Evolutionary conservation across 1,140 invertebrate species (phyloP).

Genomic region (Vollenhovia emeryi): DNA sequence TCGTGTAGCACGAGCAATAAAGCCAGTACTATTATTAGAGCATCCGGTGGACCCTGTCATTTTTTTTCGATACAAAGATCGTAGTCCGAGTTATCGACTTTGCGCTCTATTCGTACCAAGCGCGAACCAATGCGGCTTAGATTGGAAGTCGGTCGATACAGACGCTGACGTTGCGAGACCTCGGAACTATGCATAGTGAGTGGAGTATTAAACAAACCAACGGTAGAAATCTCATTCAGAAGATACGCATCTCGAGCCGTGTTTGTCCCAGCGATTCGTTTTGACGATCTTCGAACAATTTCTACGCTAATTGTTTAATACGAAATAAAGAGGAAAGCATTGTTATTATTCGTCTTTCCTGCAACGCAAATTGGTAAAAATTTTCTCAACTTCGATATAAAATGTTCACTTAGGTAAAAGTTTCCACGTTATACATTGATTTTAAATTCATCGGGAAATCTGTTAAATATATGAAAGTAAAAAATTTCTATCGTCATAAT

Average conservation of each 20-base stretch:
- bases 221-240: conserved; percentile 23
- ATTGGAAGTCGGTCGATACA: conserved; percentile 53
- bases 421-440: background rate
- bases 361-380: background rate
- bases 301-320: conserved; percentile 10
- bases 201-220: conserved; percentile 16
- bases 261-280: conserved; percentile 31
- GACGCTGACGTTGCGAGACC: conserved; percentile 24
- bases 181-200: conserved; percentile 35
- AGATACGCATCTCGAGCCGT: background rate
- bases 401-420: background rate
- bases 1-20: conserved; percentile 61
- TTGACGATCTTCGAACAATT: conserved; percentile 17
- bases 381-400: background rate
- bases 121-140: conserved; percentile 19
- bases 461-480: conserved; percentile 6
- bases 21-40: conserved; percentile 66
- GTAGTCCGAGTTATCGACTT: conserved; percentile 42
- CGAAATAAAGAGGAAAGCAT: no score
- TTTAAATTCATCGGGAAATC: background rate
- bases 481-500: background rate
- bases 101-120: conserved; percentile 20
- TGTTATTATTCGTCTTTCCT: background rate
- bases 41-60: conserved; percentile 40
- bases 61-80: conserved; percentile 65